Conservation (phyloP, 53 echinoderm and acorn worm species). For the Astropecten irregularis region DNA sequence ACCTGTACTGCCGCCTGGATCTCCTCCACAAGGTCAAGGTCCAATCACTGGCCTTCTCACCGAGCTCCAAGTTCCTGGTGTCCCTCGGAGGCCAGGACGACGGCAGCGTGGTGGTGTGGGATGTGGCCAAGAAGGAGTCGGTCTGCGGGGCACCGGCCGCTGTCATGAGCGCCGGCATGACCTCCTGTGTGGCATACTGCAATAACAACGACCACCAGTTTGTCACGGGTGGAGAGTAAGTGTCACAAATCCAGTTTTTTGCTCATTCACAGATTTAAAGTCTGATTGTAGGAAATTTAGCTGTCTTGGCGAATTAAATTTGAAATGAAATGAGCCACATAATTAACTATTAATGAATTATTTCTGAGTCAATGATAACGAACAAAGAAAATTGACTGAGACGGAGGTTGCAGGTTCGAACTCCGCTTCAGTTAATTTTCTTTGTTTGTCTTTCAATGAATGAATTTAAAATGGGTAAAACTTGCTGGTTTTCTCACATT, state of each 20-base stretch:
- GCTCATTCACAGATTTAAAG: too few species aligned
- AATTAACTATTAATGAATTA: too few species aligned
- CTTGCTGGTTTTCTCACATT: too few species aligned
- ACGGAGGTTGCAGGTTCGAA: too few species aligned
- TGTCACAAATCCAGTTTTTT: background rate
- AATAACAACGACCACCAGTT: slow-evolving; percentile 81
- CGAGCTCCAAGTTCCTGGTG: slow-evolving; percentile 77
- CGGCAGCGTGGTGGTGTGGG: slow-evolving; percentile 89
- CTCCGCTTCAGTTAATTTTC: too few species aligned
- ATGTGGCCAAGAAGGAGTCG: slow-evolving; percentile 71
- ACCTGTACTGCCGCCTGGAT: slow-evolving; percentile 68
- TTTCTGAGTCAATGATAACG: too few species aligned
- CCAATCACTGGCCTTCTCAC: slow-evolving; percentile 92
- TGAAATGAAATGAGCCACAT: too few species aligned
- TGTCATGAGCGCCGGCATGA: slow-evolving; percentile 89
- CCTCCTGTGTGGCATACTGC: slow-evolving; percentile 85
- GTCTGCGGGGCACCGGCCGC: slow-evolving; percentile 90
- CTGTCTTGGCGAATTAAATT: too few species aligned
- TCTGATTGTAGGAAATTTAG: too few species aligned
- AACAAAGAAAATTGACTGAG: too few species aligned
- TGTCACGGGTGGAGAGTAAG: slow-evolving; percentile 98
- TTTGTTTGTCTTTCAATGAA: too few species aligned
- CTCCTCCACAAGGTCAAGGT: slow-evolving; percentile 95
- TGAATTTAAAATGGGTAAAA: too few species aligned
- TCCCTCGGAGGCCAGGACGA: slow-evolving; percentile 91